Evolutionary conservation across 2,797 vertebrate species (phyloP), one percentile per base, ranked within the genome.

Genomic region (Etheostoma nigrum): DNA sequence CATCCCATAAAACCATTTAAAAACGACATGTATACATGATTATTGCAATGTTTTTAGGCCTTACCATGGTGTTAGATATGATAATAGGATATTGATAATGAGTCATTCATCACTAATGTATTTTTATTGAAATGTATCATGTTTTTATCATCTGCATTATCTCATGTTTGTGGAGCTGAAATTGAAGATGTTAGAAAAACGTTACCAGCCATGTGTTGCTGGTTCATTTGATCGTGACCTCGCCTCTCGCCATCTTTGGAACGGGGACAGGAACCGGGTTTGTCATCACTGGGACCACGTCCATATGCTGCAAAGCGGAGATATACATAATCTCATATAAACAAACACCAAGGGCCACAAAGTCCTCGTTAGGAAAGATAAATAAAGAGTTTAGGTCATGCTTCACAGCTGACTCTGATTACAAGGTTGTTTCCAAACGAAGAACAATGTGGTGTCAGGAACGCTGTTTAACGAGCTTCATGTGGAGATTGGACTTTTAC

Each of bases 351-450:
- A 6, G 12, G 5, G 21, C 15, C 60, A 33, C 66, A 5, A 81
- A 74, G 44, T 60, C 72, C 72, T 62, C 60, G 36, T 87, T 67
- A 74, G 66, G 42, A 21, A 62, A 64, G 27, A 33, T 71, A 63
- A 74, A 86, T 49, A 67, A 54, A 53, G 47, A 27, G 69, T 63
- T 86, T 40, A 76, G 44, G 60, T 83, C 45, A 85, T 11, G 2
- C 18, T 67, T 83, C 49, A 57, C 85, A 89, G 84, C 81, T 83
- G 79, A 79, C 2, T 71, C 25, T 69, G 69, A 74, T 89, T 67
- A 76, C 0, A 4, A 5, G 57, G 27, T 59, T 57, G 61, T 70
- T 76, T 74, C 75, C 47, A 69, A 7, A 76, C 4, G 1, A n/a
- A 58, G n/a, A 45, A 54, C 63, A 51, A 47, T 3, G 52, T 51